phyloP scores from a whole-genome alignment of 1,140 invertebrate genomes.

The Meloidogyne hapla region DNA sequence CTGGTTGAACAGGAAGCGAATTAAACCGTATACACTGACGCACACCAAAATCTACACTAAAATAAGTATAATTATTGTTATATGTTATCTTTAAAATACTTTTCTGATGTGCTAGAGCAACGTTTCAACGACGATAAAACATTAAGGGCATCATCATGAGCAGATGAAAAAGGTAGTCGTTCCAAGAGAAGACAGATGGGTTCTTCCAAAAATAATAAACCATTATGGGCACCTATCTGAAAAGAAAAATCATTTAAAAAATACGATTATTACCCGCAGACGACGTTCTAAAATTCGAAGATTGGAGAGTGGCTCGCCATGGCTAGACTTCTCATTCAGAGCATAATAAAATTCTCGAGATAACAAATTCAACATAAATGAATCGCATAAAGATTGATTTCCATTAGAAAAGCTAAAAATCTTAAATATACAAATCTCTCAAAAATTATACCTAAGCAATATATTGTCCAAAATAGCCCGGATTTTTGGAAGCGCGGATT shows the following conservation, averaged over 20 bases:
- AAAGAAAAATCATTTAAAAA: background rate
- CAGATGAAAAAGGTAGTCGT: background rate
- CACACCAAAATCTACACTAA: slow-evolving; percentile 3
- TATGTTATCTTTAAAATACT: background rate
- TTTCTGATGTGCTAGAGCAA: slow-evolving; percentile 2
- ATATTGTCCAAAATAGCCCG: slow-evolving; percentile 18
- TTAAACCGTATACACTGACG: slow-evolving; percentile 21
- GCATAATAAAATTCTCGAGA: slow-evolving; percentile 15
- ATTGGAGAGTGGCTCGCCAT: background rate
- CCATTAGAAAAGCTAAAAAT: background rate
- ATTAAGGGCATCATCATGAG: background rate
- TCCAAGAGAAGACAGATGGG: slow-evolving; percentile 33
- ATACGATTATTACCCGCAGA: background rate
- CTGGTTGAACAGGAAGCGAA: slow-evolving; percentile 43
- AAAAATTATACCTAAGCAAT: background rate
- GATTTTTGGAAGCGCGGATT: background rate
- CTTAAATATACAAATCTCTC: background rate
- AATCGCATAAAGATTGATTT: background rate
- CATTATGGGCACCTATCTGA: slow-evolving; percentile 47
- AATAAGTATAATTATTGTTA: background rate
- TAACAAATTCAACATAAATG: slow-evolving; percentile 8
- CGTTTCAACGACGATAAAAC: slow-evolving; percentile 18
- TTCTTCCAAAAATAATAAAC: slow-evolving; percentile 45
- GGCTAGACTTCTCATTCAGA: background rate
- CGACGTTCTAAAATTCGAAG: slow-evolving; percentile 14